Evolutionary conservation across 2,888 invertebrate species (phyloP).

Genomic region (Onchidella celtica): DNA sequence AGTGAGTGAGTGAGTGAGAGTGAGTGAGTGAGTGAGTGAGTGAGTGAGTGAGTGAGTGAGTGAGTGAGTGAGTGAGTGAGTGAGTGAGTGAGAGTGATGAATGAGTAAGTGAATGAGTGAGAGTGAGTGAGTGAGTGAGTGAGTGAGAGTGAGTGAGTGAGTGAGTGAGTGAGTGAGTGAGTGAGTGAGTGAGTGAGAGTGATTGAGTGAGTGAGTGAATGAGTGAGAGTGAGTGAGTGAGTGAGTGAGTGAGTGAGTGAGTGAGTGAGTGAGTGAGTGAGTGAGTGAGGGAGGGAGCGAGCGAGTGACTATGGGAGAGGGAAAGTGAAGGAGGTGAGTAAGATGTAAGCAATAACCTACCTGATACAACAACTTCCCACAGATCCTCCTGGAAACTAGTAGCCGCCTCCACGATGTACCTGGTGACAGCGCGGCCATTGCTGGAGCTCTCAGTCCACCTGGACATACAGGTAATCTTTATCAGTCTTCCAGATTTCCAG

Average conservation of each 20-base stretch:
- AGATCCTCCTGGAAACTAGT: constrained; percentile 52
- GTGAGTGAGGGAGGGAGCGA: background rate
- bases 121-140: background rate
- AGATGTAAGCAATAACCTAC: background rate
- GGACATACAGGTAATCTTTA: no score
- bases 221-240: background rate
- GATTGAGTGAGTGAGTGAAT: background rate
- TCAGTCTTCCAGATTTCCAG: no score
- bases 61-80: no score
- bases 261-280: background rate
- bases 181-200: background rate
- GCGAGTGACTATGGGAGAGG: background rate
- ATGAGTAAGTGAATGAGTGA: background rate
- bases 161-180: background rate
- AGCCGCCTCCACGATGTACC: constrained; percentile 87
- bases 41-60: no score
- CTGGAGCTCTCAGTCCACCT: constrained; percentile 84
- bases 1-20: no score
- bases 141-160: background rate
- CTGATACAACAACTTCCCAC: constrained; percentile 21
- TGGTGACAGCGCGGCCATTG: constrained; percentile 89
- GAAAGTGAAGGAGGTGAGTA: background rate
- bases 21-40: no score
- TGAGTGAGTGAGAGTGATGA: no score
- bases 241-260: background rate